These are phyloP conservation scores for Thalpophila matura DNA, from an alignment of 2,888 invertebrate genomes.

Conservation along the genomic window DNA sequence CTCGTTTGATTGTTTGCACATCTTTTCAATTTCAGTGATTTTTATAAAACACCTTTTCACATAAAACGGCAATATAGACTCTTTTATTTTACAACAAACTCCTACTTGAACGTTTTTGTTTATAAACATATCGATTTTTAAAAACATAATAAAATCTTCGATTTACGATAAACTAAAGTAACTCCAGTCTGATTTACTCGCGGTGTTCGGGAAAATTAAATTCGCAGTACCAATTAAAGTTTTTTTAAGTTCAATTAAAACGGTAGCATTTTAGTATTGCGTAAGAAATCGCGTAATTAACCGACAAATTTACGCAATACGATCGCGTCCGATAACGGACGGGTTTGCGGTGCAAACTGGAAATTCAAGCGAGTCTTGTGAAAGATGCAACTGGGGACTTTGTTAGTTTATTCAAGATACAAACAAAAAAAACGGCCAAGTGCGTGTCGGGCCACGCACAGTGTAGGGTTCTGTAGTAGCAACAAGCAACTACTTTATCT, in stretches of 20 bases:
- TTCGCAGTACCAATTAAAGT: conserved; percentile 73
- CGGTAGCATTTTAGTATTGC: conserved; percentile 80
- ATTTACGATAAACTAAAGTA: conserved; percentile 76
- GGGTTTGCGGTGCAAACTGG: conserved; percentile 25
- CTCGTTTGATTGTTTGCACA: not conserved
- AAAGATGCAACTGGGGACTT: not conserved
- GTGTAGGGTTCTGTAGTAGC: too few species aligned
- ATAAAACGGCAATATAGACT: conserved; percentile 31
- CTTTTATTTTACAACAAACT: conserved; percentile 35
- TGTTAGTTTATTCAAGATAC: too few species aligned
- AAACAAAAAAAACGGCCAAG: too few species aligned
- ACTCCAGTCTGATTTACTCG: conserved; percentile 76
- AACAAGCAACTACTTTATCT: too few species aligned
- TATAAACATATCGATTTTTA: conserved; percentile 55
- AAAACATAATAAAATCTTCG: conserved; percentile 72
- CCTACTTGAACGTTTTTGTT: conserved; percentile 29
- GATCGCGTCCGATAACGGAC: conserved; percentile 77
- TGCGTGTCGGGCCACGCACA: too few species aligned
- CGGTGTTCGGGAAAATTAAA: conserved; percentile 63
- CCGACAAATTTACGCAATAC: conserved; percentile 82
- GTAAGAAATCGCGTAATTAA: conserved; percentile 79
- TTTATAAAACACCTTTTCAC: conserved; percentile 10
- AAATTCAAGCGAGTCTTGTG: conserved; percentile 6
- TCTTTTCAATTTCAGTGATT: conserved; percentile 27
- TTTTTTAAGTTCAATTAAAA: conserved; percentile 80